Evolutionary conservation across 2,113 vertebrate genomes (phyloP), one percentile per base, ranked within the genome.

Genomic region (Ariopsis seemanni): DNA sequence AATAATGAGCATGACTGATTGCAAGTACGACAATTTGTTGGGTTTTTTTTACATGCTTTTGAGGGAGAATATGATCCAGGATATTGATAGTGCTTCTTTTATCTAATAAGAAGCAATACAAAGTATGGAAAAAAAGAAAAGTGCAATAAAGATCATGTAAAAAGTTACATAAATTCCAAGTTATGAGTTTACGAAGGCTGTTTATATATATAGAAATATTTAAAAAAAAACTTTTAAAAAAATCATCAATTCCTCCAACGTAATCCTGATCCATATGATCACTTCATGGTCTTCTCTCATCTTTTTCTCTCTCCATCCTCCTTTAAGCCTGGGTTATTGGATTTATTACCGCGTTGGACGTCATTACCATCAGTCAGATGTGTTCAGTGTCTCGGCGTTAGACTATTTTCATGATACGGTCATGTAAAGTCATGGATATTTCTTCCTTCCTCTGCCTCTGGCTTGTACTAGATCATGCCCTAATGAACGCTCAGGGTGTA

Each of bases 1-100:
- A 67, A 67, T 93, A 91, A 94, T 92, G 93, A 92, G 88, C 89
- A 88, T 87, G 67, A 71, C 12, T 71, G 15, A 34, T 53, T 53
- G 10, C 10, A 53, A 42, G 42, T 42, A 4, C 42, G 42, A 42
- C 42, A 42, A n/a, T 65, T 65, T n/a, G 30, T 30, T 30, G 30
- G n/a, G n/a, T 69, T 12, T 15, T 25, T 63, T 63, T 63, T 63
- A 58, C 4, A 62, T 20, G 20, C 20, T 22, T 65, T 30, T 0
- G 4, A 69, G 4, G 0, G n/a, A 69, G n/a, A 69, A 69, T 11
- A 65, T 65, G 42, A 42, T 42, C 42, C 42, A 42, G 42, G 42
- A 25, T 63, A 63, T 4, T 25, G 62, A 18, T 18, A 60, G 12
- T 25, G 25, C 4, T 69, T 69, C 12, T 15, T 42, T 42, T 42